phyloP scores from a whole-genome alignment of 2,888 invertebrate genomes.

The Campoplex capitator region DNA sequence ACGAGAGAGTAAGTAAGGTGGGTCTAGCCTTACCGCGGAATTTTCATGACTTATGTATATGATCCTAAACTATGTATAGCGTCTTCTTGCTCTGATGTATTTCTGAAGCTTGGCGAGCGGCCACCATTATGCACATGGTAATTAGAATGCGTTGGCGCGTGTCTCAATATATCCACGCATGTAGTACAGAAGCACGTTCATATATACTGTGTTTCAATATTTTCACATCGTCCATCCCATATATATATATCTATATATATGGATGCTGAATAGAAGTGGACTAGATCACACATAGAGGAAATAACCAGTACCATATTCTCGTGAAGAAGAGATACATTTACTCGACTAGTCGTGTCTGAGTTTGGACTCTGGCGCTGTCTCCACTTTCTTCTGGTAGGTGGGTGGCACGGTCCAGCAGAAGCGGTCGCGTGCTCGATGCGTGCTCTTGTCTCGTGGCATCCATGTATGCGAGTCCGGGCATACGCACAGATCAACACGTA shows the following conservation, averaged over 20 bases:
- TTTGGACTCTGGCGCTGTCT: constrained; percentile 55
- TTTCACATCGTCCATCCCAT: not conserved
- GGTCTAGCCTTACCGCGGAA: constrained; percentile 70
- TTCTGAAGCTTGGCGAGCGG: constrained; percentile 84
- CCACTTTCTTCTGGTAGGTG: constrained; percentile 74
- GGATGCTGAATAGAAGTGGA: constrained; percentile 24
- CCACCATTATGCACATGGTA: constrained; percentile 85
- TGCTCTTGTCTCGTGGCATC: constrained; percentile 42
- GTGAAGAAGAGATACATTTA: constrained; percentile 60
- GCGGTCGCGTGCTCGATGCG: constrained; percentile 63
- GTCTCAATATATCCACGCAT: constrained; percentile 84
- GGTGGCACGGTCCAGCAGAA: constrained; percentile 72
- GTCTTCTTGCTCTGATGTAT: constrained; percentile 80
- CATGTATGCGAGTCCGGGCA: not conserved
- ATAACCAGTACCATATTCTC: constrained; percentile 47
- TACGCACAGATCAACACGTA: not conserved
- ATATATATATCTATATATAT: constrained; percentile 43
- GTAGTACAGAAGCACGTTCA: constrained; percentile 5
- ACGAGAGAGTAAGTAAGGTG: constrained; percentile 39
- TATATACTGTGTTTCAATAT: not conserved
- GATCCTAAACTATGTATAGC: constrained; percentile 80
- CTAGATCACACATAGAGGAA: constrained; percentile 30
- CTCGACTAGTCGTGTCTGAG: constrained; percentile 52
- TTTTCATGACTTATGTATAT: constrained; percentile 72
- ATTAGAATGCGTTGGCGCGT: constrained; percentile 85